Conservation (phyloP, 2,113 vertebrate species). For the Sinocyclocheilus anophthalmus region DNA sequence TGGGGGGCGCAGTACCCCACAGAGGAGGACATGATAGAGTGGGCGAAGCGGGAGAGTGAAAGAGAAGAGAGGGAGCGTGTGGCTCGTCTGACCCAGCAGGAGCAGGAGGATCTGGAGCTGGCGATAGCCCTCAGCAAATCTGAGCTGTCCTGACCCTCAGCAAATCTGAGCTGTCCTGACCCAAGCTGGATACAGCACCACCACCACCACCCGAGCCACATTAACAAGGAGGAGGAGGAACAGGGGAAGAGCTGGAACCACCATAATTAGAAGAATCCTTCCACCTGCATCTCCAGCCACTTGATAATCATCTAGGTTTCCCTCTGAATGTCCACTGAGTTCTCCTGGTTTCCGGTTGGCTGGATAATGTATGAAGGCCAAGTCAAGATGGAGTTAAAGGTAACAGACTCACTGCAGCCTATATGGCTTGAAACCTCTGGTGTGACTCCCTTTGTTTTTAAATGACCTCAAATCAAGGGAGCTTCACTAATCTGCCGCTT, state of each 20-base stretch:
- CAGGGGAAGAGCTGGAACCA: constrained; percentile 46
- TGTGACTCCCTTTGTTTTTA: constrained; percentile 25
- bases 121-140: constrained; percentile 99
- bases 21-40: constrained; percentile 99
- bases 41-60: constrained; percentile 98
- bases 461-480: constrained; percentile 1
- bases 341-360: constrained; percentile 19
- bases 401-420: constrained; percentile 37
- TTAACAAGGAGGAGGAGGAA: constrained; percentile 60
- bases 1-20: constrained; percentile 92
- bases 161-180: constrained; percentile 97
- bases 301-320: constrained; percentile 4
- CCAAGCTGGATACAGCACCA: constrained; percentile 68
- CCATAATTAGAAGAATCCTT: background rate
- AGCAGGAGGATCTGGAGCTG: constrained; percentile 97
- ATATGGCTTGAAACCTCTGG: background rate
- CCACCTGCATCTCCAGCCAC: background rate
- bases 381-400: constrained; percentile 18
- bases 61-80: constrained; percentile 94
- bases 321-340: constrained; percentile 28
- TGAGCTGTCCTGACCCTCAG: constrained; percentile 96
- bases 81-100: constrained; percentile 92
- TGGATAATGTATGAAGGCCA: constrained; percentile 19
- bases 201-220: background rate
- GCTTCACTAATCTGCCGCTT: constrained; percentile 16